Conservation (phyloP, 1,140 invertebrate species). For the Drosophila eugracilis region DNA sequence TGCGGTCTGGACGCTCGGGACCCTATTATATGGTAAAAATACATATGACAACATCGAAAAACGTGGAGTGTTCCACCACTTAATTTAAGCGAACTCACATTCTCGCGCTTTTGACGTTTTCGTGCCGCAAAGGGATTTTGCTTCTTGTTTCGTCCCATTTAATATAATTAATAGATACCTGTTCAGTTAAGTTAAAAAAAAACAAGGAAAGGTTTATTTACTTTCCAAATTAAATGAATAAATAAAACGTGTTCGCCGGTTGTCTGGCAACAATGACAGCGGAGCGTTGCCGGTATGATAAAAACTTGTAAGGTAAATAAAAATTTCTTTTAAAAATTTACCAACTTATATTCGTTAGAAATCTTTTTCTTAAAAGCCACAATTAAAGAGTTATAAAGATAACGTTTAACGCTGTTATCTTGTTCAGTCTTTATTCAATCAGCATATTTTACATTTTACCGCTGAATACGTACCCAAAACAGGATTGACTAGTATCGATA, state of each 20-base stretch:
- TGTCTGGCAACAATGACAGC: conserved; percentile 23
- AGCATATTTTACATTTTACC: neutral
- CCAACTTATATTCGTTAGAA: too few species aligned
- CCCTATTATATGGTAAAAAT: conserved; percentile 30
- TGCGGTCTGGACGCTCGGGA: conserved; percentile 79
- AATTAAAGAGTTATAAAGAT: too few species aligned
- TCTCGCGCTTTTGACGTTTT: conserved; percentile 73
- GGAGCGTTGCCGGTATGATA: conserved; percentile 6
- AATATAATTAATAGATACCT: neutral
- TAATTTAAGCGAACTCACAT: conserved; percentile 38
- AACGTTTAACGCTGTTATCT: too few species aligned
- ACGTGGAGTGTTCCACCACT: neutral
- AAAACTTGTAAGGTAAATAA: neutral
- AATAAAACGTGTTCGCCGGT: conserved; percentile 55
- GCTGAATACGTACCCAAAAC: too few species aligned
- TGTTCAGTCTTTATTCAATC: neutral
- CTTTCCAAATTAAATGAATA: conserved; percentile 11
- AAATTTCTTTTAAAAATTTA: neutral
- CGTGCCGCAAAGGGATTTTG: conserved; percentile 79
- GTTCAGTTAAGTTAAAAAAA: conserved; percentile 4
- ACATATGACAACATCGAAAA: neutral
- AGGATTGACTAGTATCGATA: neutral
- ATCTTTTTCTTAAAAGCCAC: too few species aligned
- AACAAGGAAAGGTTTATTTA: conserved; percentile 20
- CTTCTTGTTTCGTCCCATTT: conserved; percentile 73